A percentile compares a stretch with the other conserved stretches of the same genome.
These are phyloP conservation scores for Lysiphlebus fabarum DNA, from an alignment of 1,140 invertebrate species.

Conservation along the genomic window DNA sequence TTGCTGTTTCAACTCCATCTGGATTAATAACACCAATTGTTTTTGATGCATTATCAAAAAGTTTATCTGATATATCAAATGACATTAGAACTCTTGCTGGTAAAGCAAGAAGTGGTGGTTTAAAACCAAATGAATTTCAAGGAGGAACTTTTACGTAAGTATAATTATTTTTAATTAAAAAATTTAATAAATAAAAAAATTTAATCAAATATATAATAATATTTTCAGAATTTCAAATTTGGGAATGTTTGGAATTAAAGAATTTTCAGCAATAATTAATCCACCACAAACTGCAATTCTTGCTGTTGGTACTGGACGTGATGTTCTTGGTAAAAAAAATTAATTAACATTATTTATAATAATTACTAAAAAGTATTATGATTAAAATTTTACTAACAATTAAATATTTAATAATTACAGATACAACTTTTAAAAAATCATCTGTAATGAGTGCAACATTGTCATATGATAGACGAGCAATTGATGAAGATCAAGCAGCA, in stretches of 20 bases:
- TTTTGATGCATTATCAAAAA: conserved; percentile 87
- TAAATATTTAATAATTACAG: conserved; percentile 27
- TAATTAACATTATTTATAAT: too few species aligned
- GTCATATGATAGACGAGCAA: conserved; percentile 66
- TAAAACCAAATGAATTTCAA: conserved; percentile 96
- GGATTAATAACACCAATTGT: conserved; percentile 99
- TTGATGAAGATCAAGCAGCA: conserved; percentile 66
- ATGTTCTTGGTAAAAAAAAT: conserved; percentile 41
- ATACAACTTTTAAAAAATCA: conserved; percentile 33
- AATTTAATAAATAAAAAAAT: background rate
- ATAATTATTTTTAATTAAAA: background rate
- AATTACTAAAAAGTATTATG: background rate
- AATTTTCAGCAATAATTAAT: conserved; percentile 77
- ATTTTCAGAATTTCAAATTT: conserved; percentile 84
- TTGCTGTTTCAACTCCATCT: conserved; percentile 92
- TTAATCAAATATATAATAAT: conserved; percentile 12
- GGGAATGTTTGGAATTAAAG: conserved; percentile 91
- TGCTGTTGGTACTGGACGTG: conserved; percentile 66
- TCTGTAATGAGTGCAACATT: conserved; percentile 60
- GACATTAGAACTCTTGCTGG: conserved; percentile 80
- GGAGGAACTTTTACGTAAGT: conserved; percentile 65
- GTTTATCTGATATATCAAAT: conserved; percentile 79
- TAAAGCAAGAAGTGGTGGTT: conserved; percentile 88
- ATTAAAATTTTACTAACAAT: background rate
- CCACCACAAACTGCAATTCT: conserved; percentile 61